A percentile compares a stretch with the other conserved stretches of the same genome.
phyloP scores from a whole-genome alignment of 2,888 invertebrate genomes.

The Cecidostiba fungosa region DNA sequence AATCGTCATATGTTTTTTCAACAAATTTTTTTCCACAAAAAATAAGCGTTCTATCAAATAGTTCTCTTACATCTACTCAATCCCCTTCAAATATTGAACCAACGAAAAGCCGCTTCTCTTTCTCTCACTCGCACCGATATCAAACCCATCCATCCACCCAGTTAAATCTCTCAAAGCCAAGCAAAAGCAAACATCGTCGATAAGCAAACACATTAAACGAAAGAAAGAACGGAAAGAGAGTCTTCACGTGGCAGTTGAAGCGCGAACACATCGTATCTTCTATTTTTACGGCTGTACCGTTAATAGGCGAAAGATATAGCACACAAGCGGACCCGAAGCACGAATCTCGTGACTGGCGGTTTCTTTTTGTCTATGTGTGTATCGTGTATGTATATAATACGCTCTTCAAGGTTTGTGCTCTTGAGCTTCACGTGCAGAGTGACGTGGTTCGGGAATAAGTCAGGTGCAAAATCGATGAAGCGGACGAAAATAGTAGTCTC shows the following conservation, averaged over 20 bases:
- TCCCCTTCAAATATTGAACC: neutral
- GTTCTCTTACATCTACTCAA: neutral
- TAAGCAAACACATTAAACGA: neutral
- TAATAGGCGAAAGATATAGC: conserved; percentile 3
- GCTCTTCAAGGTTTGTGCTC: neutral
- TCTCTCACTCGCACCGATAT: neutral
- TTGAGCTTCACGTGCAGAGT: no score
- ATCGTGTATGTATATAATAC: neutral
- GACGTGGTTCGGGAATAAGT: conserved; percentile 1
- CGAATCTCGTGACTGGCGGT: conserved; percentile 28
- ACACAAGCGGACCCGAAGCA: neutral
- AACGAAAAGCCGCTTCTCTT: neutral
- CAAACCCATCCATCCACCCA: neutral
- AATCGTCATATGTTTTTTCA: no score
- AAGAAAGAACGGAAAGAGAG: neutral
- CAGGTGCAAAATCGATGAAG: neutral
- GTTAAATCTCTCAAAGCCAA: neutral
- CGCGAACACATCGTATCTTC: neutral
- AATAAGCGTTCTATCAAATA: no score
- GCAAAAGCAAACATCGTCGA: neutral
- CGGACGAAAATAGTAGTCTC: neutral
- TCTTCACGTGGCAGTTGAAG: neutral
- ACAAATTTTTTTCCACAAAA: no score
- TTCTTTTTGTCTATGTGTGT: conserved; percentile 8
- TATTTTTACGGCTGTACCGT: conserved; percentile 30